These are phyloP conservation scores for Onychomys leucogaster DNA, from an alignment of 2,797 vertebrate genomes.

Conservation along the genomic window DNA sequence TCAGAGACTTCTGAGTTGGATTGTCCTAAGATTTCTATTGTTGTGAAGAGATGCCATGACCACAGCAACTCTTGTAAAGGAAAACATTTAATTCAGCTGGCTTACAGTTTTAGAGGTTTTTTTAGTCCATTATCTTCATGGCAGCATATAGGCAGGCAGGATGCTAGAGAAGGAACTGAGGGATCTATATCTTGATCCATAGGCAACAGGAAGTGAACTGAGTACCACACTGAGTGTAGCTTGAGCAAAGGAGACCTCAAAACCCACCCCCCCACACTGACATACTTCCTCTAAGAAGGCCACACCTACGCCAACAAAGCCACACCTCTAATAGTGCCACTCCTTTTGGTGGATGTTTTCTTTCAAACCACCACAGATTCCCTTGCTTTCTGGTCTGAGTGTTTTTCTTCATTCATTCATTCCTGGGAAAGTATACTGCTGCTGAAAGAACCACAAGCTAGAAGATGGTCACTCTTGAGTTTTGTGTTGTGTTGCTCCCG, in stretches of 20 bases:
- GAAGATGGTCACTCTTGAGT: neutral
- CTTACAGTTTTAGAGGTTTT: neutral
- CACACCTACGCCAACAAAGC: neutral
- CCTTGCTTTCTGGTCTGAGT: neutral
- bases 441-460: neutral
- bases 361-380: neutral
- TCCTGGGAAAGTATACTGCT: neutral
- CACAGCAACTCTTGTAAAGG: neutral
- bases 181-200: neutral
- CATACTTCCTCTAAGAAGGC: neutral
- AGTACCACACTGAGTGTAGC: neutral
- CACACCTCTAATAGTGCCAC: neutral
- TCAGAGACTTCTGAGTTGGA: neutral
- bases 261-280: neutral
- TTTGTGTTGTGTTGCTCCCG: accelerated
- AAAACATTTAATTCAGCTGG: neutral
- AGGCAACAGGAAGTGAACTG: neutral
- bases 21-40: neutral
- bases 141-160: neutral
- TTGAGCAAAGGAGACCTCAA: neutral
- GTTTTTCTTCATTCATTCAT: neutral
- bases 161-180: neutral
- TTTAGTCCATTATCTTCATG: neutral
- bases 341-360: neutral
- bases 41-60: neutral